Base-by-base conservation (phyloP, 2,113 vertebrate genomes). In the Tricholaema leucomelas region DNA sequence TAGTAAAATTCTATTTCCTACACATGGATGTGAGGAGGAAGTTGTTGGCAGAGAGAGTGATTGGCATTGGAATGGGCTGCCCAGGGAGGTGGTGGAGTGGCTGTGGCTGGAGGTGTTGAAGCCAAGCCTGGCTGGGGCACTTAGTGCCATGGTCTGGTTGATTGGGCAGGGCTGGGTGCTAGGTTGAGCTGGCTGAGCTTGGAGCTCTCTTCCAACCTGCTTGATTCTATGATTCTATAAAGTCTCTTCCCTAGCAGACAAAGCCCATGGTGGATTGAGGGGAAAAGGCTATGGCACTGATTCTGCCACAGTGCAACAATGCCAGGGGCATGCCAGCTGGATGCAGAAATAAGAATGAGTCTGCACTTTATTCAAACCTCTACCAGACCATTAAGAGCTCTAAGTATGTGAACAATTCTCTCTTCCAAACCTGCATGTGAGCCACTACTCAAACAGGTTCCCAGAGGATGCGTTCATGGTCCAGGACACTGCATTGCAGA, bases 361-460 rank as follows among this genome's bases (percentile, higher is more conserved):
- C 66, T 91, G 74, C 31, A 33, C 92, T 92, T 81, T 88, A 82
- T 79, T 93, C 84, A 92, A 63, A 56, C 69, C 63, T 73, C 81
- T 81, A 87, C 44, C 56, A 79, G 50, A 79, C 5, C 40, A 63
- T 82, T 85, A 79, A 80, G 23, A 89, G 55, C 66, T 89, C 21
- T 17, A 93, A 92, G 61, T 91, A 85, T 85, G 71, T 67, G 66
- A 95, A 60, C 85, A 91, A 82, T 89, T 85, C 30, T 54, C 23
- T 64, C 38, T 92, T 90, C 67, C 56, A 92, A 94, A 73, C 30
- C 25, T 92, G 30, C 56, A 59, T 64, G 67, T 81, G 30, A 94
- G 74, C 64, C 70, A 17, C 27, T 21, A 2, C 44, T 92, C 86
- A 81, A 93, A 81, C 15, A 87, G 48, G 46, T 73, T 90, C 60